phyloP scores from a whole-genome alignment of 2,888 invertebrate genomes.

The Melanostoma mellinum region DNA sequence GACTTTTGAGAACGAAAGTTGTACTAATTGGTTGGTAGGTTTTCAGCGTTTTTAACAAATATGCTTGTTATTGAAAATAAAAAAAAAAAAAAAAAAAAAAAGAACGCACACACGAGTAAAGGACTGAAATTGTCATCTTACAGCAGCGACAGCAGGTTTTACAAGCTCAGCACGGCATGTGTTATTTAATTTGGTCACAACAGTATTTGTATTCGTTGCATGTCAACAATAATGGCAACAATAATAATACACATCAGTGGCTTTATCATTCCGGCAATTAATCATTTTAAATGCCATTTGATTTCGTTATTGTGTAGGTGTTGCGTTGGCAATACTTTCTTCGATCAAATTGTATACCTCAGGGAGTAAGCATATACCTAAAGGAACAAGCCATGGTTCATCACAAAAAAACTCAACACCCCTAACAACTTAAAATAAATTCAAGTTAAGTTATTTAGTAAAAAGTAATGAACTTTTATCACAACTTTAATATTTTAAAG shows the following conservation, averaged over 20 bases:
- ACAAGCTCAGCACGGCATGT: conserved; percentile 45
- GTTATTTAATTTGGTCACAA: conserved; percentile 62
- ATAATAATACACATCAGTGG: conserved; percentile 44
- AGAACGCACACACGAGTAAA: not conserved
- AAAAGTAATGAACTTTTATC: too few species aligned
- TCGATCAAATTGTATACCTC: too few species aligned
- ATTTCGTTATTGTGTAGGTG: not conserved
- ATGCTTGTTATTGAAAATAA: conserved; percentile 16
- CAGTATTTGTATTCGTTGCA: conserved; percentile 1
- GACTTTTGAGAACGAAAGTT: conserved; percentile 42
- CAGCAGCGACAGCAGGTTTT: conserved; percentile 7
- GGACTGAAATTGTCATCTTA: conserved; percentile 23
- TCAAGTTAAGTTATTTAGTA: too few species aligned
- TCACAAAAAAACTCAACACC: too few species aligned
- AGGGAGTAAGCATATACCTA: too few species aligned
- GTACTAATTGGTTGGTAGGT: conserved; percentile 61
- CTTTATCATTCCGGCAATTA: conserved; percentile 47
- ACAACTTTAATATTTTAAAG: too few species aligned
- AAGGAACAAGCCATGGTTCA: too few species aligned
- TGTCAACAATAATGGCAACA: not conserved
- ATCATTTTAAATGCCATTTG: conserved; percentile 36
- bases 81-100: not conserved
- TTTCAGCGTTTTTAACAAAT: conserved; percentile 26
- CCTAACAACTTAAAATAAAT: too few species aligned
- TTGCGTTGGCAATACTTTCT: too few species aligned